Conservation (phyloP, 2,113 vertebrate genomes). For the Eurystomus gularis region DNA sequence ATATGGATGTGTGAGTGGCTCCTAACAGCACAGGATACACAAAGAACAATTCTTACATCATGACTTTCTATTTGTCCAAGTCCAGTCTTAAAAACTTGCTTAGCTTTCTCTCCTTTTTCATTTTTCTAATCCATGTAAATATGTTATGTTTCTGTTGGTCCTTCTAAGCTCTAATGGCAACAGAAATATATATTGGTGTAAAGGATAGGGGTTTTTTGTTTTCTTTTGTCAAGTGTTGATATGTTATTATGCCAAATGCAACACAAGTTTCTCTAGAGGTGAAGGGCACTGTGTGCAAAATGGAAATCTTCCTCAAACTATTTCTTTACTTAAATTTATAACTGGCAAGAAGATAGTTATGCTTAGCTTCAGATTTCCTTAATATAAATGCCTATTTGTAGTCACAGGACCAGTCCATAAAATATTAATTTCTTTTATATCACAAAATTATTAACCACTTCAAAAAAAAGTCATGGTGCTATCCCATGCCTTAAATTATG, state of each 20-base stretch:
- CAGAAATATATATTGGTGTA: background rate
- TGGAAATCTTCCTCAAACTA: background rate
- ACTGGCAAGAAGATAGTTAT: background rate
- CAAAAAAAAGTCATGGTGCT: background rate
- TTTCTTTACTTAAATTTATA: background rate
- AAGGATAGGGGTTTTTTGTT: background rate
- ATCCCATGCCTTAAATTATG: background rate
- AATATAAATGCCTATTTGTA: background rate
- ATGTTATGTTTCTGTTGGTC: background rate
- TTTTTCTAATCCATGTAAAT: background rate
- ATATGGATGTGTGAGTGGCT: background rate
- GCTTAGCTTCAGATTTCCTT: background rate
- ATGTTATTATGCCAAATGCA: background rate
- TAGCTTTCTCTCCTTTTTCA: background rate
- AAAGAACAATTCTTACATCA: background rate
- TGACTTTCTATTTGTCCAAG: background rate
- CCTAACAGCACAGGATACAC: background rate
- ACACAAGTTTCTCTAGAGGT: background rate
- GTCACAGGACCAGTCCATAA: background rate
- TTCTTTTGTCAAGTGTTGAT: background rate
- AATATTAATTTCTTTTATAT: background rate
- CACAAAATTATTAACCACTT: background rate
- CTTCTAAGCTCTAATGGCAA: background rate
- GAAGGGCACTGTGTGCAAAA: background rate
- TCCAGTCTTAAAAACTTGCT: background rate